Evolutionary conservation across 2,888 invertebrate species (phyloP), one percentile per base, ranked within the genome.

Genomic region (Drosophila colorata): DNA sequence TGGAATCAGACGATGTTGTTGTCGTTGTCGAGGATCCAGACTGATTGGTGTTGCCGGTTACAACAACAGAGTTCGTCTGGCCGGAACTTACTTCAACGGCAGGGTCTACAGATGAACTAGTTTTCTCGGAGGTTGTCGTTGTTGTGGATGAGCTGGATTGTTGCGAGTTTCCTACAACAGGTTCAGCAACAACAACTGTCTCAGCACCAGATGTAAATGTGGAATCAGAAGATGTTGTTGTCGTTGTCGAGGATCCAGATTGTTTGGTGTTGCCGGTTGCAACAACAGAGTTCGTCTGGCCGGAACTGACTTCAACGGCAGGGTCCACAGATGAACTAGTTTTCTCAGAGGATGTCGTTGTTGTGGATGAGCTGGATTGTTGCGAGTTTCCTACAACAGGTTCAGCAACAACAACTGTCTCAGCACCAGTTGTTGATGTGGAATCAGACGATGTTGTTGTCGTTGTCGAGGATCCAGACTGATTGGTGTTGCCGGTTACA

Each of bases 391-490:
- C 25, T 6, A 2, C 25, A 4, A 1, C n/a, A n/a, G n/a, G n/a
- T n/a, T n/a, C n/a, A n/a, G n/a, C n/a, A n/a, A n/a, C 7, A 25
- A 25, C 25, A 25, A 25, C 7, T 25, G 25, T 5, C 5, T 25
- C 25, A 25, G 25, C 25, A 25, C 6, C 25, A 6, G 25, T 38
- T 13, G 25, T 28, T 0, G 23, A 16, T 8, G 37, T 51, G 0
- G 35, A 18, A n/a, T 20, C 20, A 20, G 20, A 20, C 2, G 25
- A 25, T 2, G 33, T 60, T 1, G 61, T 53, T 6, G 49, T 56
- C 1, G 58, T 63, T 25, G 55, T 55, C 0, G 57, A 41, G 4
- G 68, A 58, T 41, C 46, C 44, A 11, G 63, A 40, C 6, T 63
- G 47, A 1, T 2, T 20, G 3, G 20, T 20, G 20, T 1, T 2